A percentile compares a stretch with the other conserved stretches of the same genome.
These are phyloP conservation scores for Chymomyza amoena DNA, from an alignment of 2,888 invertebrate genomes.

Conservation along the genomic window DNA sequence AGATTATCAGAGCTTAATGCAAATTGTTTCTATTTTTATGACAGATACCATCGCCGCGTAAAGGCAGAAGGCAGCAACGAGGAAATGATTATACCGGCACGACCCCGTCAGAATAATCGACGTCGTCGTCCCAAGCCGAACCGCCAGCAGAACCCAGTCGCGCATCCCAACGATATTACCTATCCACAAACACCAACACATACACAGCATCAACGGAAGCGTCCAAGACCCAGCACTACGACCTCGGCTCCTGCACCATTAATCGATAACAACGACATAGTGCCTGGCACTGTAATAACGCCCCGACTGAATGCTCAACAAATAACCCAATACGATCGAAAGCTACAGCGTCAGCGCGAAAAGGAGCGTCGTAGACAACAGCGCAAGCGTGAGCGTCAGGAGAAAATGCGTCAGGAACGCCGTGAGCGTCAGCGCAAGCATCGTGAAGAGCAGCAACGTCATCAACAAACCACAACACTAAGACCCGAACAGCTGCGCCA, in stretches of 20 bases:
- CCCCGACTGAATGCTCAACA: constrained; percentile 21
- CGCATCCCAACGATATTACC: constrained; percentile 62
- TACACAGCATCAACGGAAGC: constrained; percentile 43
- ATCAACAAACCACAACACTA: constrained; percentile 22
- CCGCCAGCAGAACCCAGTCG: constrained; percentile 19
- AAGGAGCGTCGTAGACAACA: constrained; percentile 63
- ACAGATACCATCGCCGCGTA: constrained; percentile 70
- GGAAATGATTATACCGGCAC: constrained; percentile 63
- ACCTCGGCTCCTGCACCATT: constrained; percentile 20
- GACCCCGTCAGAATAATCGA: constrained; percentile 22
- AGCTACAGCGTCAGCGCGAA: constrained; percentile 64
- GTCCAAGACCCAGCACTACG: constrained; percentile 32
- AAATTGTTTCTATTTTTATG: neutral
- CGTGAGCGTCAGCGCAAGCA: constrained; percentile 30
- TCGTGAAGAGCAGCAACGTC: constrained; percentile 13
- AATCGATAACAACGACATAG: constrained; percentile 49
- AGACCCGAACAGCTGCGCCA: constrained; percentile 25
- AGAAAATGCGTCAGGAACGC: constrained; percentile 41
- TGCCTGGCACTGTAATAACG: constrained; percentile 11
- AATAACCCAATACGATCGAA: constrained; percentile 66
- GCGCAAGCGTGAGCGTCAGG: constrained; percentile 58
- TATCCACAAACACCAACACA: constrained; percentile 39
- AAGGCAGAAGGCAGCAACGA: constrained; percentile 72
- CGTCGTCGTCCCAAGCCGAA: constrained; percentile 36
- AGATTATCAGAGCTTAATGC: neutral